Percentiles rank a stretch among this genome's conserved stretches.
Evolutionary conservation across 2,888 invertebrate genomes (phyloP).

Genomic region (Apamea monoglypha): DNA sequence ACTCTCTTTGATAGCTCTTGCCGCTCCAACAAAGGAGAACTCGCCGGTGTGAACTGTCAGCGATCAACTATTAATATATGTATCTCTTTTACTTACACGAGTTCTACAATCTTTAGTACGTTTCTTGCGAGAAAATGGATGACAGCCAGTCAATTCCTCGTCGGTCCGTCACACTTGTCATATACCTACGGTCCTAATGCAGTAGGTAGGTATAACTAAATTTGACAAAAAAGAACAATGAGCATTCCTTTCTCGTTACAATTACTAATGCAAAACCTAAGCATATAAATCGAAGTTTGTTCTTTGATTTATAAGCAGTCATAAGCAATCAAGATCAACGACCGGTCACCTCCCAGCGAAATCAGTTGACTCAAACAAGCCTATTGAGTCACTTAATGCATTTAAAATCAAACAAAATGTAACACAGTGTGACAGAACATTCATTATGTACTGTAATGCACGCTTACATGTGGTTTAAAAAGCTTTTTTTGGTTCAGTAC

Average conservation of each 20-base stretch:
- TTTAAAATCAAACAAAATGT: constrained; percentile 61
- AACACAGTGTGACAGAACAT: constrained; percentile 53
- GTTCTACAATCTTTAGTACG: too few species aligned
- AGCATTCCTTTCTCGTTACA: background rate
- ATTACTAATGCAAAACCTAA: constrained; percentile 20
- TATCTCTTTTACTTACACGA: too few species aligned
- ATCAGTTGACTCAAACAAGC: constrained; percentile 52
- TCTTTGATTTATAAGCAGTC: constrained; percentile 26
- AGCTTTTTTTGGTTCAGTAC: constrained; percentile 51
- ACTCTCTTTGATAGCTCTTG: too few species aligned
- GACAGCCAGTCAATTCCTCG: too few species aligned
- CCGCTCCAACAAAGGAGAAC: too few species aligned
- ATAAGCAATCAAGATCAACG: constrained; percentile 55
- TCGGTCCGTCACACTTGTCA: too few species aligned
- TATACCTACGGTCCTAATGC: background rate
- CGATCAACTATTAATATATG: too few species aligned
- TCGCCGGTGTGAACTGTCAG: too few species aligned
- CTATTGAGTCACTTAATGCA: constrained; percentile 58
- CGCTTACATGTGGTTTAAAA: constrained; percentile 59
- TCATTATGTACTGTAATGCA: constrained; percentile 50
- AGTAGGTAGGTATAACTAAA: background rate
- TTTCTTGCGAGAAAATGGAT: too few species aligned
- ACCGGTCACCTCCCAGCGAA: constrained; percentile 56
- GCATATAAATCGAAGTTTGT: constrained; percentile 42
- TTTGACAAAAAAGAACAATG: background rate